Evolutionary conservation across 2,797 vertebrate genomes (phyloP).

Genomic region (Thamnophis elegans): DNA sequence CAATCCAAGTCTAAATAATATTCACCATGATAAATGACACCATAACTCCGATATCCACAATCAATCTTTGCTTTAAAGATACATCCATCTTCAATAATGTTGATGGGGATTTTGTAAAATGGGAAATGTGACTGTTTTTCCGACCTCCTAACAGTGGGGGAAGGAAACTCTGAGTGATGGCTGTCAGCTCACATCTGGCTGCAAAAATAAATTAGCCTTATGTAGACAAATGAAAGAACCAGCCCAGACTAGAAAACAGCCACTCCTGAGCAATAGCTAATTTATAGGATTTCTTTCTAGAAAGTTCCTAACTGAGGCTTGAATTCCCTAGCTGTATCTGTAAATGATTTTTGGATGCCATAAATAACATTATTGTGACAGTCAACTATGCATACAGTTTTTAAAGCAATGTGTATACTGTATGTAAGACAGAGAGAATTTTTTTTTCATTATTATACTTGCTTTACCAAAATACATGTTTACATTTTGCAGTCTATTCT

Average conservation of each 20-base stretch:
- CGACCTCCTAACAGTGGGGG: conserved; percentile 82
- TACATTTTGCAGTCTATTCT: conserved; percentile 50
- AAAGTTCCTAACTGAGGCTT: conserved; percentile 76
- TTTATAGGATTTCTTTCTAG: conserved; percentile 78
- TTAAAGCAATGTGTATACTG: conserved; percentile 35
- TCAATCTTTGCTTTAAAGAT: conserved; percentile 99
- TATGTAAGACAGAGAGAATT: background rate
- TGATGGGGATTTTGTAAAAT: conserved; percentile 90
- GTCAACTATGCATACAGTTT: conserved; percentile 56
- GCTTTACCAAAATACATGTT: conserved; percentile 44
- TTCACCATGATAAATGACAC: conserved; percentile 95
- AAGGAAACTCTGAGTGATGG: conserved; percentile 90
- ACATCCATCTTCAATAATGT: conserved; percentile 99
- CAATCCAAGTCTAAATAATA: conserved; percentile 98
- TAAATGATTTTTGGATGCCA: conserved; percentile 73
- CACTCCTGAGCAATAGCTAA: conserved; percentile 76
- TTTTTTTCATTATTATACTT: background rate
- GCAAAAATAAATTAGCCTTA: conserved; percentile 98
- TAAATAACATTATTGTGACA: conserved; percentile 70
- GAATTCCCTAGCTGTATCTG: conserved; percentile 72
- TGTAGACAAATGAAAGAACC: conserved; percentile 96
- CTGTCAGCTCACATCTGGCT: conserved; percentile 99
- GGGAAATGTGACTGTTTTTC: conserved; percentile 83
- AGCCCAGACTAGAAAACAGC: conserved; percentile 78
- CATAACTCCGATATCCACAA: conserved; percentile 98